Conservation (phyloP, 2,113 vertebrate genomes). For the Myrmophylax atrothorax region DNA sequence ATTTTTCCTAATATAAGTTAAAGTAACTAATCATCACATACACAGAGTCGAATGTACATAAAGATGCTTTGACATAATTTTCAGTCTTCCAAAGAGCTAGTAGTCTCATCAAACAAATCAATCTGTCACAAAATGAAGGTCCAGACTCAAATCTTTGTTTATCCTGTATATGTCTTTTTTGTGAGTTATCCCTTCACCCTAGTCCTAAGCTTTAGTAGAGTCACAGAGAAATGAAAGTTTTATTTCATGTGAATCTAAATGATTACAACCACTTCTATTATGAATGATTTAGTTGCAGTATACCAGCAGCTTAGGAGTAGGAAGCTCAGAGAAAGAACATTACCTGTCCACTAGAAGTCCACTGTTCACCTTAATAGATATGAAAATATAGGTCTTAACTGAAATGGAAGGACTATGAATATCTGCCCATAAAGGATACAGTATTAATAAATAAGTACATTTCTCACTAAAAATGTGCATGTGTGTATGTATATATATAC, state of each 20-base stretch:
- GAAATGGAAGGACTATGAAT: not conserved
- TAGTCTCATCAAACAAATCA: not conserved
- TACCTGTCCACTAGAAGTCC: fast-evolving
- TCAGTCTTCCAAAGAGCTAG: not conserved
- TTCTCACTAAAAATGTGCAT: not conserved
- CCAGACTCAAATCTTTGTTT: not conserved
- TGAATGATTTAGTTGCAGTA: not conserved
- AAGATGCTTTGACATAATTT: not conserved
- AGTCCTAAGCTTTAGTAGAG: not conserved
- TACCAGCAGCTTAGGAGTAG: not conserved
- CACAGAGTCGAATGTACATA: not conserved
- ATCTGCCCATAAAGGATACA: not conserved
- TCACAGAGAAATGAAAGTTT: not conserved
- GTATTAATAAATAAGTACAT: not conserved
- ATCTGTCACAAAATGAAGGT: not conserved
- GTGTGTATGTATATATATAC: no score
- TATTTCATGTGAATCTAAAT: not conserved
- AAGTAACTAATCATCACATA: not conserved
- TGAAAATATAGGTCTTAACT: not conserved
- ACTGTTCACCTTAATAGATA: not conserved
- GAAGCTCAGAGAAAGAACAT: not conserved
- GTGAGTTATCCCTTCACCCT: fast-evolving
- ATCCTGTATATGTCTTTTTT: not conserved
- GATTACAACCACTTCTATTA: not conserved
- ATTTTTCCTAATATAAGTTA: not conserved